Evolutionary conservation across 2,888 invertebrate genomes (phyloP).

Genomic region (Drosophila yooni): DNA sequence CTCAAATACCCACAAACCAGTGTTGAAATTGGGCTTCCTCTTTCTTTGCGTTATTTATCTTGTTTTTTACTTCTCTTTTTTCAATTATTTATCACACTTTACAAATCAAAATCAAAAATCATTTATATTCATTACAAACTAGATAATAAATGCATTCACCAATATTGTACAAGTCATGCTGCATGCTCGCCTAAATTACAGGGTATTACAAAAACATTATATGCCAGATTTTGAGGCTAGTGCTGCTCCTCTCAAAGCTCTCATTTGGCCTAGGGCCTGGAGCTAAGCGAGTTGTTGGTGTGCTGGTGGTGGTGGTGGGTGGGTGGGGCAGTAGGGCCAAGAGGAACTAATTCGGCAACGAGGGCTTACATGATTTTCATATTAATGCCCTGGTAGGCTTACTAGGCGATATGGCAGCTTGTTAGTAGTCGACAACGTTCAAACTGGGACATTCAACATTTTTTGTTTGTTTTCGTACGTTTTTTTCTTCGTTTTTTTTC

Average conservation of each 20-base stretch:
- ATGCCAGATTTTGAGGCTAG: slow-evolving; percentile 18
- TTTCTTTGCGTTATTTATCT: not conserved
- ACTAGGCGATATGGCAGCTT: slow-evolving; percentile 38
- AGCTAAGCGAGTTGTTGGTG: not conserved
- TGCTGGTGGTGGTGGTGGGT: not conserved
- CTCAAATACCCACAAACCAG: not conserved
- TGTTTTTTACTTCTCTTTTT: not conserved
- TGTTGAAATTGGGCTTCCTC: not conserved
- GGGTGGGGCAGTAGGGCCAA: not conserved
- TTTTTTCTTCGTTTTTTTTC: not conserved
- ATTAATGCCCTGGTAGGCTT: slow-evolving; percentile 39
- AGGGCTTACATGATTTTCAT: slow-evolving; percentile 56
- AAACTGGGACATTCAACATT: slow-evolving; percentile 25
- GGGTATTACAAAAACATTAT: slow-evolving; percentile 36
- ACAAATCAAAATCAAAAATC: not conserved
- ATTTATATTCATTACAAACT: not conserved
- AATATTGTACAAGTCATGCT: not conserved
- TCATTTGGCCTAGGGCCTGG: slow-evolving; percentile 20
- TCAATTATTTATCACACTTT: not conserved
- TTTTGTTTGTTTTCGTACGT: slow-evolving; percentile 5
- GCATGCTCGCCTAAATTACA: not conserved
- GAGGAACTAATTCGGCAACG: slow-evolving; percentile 58
- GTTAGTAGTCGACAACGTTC: slow-evolving; percentile 37
- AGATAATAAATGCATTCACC: not conserved
- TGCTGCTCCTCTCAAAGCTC: slow-evolving; percentile 41